Conservation (phyloP, 1,140 invertebrate genomes). For the Melanaphis sacchari region DNA sequence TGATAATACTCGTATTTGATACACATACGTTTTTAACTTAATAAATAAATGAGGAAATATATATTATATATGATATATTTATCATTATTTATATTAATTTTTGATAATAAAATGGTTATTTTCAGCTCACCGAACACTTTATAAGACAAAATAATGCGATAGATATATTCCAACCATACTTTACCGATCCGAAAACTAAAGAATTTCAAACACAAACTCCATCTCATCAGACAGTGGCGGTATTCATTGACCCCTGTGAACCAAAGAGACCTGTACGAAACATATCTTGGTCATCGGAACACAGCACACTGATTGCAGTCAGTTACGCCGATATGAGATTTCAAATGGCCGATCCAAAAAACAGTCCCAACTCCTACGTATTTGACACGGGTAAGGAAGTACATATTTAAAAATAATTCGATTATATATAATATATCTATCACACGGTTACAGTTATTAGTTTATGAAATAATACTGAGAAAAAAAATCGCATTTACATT, state of each 20-base stretch:
- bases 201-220: conserved; percentile 67
- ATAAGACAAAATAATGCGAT: conserved; percentile 73
- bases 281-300: conserved; percentile 86
- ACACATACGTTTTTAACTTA: background rate
- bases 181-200: conserved; percentile 61
- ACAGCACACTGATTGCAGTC: conserved; percentile 81
- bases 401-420: background rate
- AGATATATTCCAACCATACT: conserved; percentile 72
- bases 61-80: no score
- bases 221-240: conserved; percentile 81
- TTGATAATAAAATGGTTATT: background rate
- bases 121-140: conserved; percentile 69
- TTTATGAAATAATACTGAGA: background rate
- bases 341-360: conserved; percentile 71
- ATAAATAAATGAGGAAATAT: background rate
- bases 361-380: conserved; percentile 78
- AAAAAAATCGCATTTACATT: background rate
- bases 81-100: background rate
- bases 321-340: conserved; percentile 89
- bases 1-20: no score
- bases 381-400: conserved; percentile 83
- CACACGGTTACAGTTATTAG: background rate
- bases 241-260: conserved; percentile 68
- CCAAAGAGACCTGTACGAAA: conserved; percentile 79
- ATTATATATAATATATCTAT: background rate